These are phyloP conservation scores for Perca flavescens DNA, from an alignment of 2,113 vertebrate genomes.

Conservation along the genomic window DNA sequence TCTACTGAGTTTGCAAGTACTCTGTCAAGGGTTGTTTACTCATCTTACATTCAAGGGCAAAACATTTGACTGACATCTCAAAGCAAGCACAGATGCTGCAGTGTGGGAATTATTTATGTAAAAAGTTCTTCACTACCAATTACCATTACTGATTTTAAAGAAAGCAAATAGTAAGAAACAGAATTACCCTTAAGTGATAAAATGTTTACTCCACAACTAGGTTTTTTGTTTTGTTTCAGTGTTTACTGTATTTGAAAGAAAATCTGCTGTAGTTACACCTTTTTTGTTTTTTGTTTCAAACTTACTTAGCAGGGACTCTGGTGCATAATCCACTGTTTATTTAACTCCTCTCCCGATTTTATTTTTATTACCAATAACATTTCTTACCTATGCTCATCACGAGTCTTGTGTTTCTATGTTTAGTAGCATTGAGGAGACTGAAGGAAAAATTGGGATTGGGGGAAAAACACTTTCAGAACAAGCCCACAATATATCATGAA, in stretches of 20 bases:
- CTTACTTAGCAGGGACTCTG: neutral
- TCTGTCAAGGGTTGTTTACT: constrained; percentile 36
- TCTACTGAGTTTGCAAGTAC: constrained; percentile 35
- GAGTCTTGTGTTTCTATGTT: neutral
- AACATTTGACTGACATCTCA: constrained; percentile 47
- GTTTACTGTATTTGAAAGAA: neutral
- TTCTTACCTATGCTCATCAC: neutral
- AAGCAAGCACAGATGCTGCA: constrained; percentile 38
- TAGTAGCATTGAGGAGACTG: neutral
- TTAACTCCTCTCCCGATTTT: neutral
- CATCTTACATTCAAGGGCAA: constrained; percentile 49
- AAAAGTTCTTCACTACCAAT: constrained; percentile 9
- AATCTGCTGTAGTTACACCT: neutral
- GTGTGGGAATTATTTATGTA: constrained; percentile 30
- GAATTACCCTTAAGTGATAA: neutral
- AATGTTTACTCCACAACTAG: neutral
- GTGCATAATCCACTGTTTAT: neutral
- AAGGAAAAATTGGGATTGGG: neutral
- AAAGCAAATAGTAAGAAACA: neutral
- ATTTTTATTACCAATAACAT: neutral
- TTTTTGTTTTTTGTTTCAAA: constrained; percentile 24
- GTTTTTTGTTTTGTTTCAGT: neutral
- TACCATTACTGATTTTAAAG: constrained; percentile 27
- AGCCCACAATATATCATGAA: constrained; percentile 11
- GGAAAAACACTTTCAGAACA: neutral